A percentile compares a stretch with the other conserved stretches of the same genome.
These are phyloP conservation scores for Leucania comma DNA, from an alignment of 2,888 invertebrate genomes.

Conservation along the genomic window DNA sequence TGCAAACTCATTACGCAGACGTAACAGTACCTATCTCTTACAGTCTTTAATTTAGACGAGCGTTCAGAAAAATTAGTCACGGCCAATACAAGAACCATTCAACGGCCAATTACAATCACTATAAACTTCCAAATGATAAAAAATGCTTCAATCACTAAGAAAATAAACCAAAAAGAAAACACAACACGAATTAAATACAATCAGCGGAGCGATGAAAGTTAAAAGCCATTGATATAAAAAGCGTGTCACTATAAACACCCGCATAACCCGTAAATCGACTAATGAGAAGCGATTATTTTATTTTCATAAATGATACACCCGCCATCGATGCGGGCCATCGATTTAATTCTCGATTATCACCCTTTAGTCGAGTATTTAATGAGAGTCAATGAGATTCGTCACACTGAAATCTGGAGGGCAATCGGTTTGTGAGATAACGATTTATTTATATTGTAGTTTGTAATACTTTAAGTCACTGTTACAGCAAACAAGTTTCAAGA, in stretches of 20 bases:
- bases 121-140: constrained; percentile 61
- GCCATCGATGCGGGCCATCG: constrained; percentile 85
- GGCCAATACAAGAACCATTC: constrained; percentile 46
- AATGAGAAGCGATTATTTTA: constrained; percentile 88
- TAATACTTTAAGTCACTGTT: not conserved
- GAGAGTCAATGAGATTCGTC: constrained; percentile 77
- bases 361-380: constrained; percentile 84
- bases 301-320: constrained; percentile 82
- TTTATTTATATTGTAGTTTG: constrained; percentile 50
- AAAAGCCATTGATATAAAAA: constrained; percentile 75
- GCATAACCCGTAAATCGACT: constrained; percentile 80
- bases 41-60: constrained; percentile 20
- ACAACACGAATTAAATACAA: constrained; percentile 60
- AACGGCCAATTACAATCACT: constrained; percentile 60
- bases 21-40: not conserved
- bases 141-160: constrained; percentile 53
- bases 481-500: not conserved
- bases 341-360: constrained; percentile 86
- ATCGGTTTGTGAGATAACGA: constrained; percentile 41
- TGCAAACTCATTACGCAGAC: no score
- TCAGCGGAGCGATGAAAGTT: constrained; percentile 60
- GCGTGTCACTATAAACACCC: constrained; percentile 79
- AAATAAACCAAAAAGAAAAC: constrained; percentile 47
- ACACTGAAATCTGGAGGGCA: constrained; percentile 65
- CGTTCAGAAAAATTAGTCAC: constrained; percentile 30